Base-by-base conservation (phyloP, 1,140 invertebrate genomes). In the Drosophila parvula region DNA sequence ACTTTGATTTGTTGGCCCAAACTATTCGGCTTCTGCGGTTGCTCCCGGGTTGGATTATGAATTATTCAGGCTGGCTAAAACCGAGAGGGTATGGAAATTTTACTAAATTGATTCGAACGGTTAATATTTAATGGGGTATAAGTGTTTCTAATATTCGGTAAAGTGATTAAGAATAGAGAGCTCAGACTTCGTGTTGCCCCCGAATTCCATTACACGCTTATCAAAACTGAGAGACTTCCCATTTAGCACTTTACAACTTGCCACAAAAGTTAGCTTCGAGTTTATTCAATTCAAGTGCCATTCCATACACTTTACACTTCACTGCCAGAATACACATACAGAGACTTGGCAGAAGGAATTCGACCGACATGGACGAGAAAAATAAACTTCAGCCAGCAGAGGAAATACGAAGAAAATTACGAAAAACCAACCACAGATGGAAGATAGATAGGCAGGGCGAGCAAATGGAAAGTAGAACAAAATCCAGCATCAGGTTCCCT, bases 211-310 rank as follows among this genome's bases (percentile, higher is more conserved):
- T 69, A 56, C 62, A 60, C 12, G 57, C 56, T 69, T 70, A 77
- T 77, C 74, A 70, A 70, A 77, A 58, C 75, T 61, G 69, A 60
- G 55, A 62, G 68, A 78, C 74, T 62, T 77, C 73, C 73, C 63
- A 77, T 77, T 78, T 78, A 77, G 74, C 74, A 78, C 75, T 78
- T 78, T 62, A 27, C 45, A 58, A 56, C 77, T 74, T 40, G 74
- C 64, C 64, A 58, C 73, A 75, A 69, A 73, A 47, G 41, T 80
- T 69, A 62, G 57, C 47, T 64, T 53, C 38, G 27, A 47, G 47
- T 63, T 48, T 62, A 68, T 78, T 81, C 48, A 78, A 74, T 81
- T 63, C 63, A 51, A 63, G 53, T 48, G 73, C 56, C 60, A 64
- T 69, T 61, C 75, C 22, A 51, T 36, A 50, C 50, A 71, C 62